These are phyloP conservation scores for Hirtodrosophila duncani DNA, from an alignment of 2,888 invertebrate species.

Conservation along the genomic window DNA sequence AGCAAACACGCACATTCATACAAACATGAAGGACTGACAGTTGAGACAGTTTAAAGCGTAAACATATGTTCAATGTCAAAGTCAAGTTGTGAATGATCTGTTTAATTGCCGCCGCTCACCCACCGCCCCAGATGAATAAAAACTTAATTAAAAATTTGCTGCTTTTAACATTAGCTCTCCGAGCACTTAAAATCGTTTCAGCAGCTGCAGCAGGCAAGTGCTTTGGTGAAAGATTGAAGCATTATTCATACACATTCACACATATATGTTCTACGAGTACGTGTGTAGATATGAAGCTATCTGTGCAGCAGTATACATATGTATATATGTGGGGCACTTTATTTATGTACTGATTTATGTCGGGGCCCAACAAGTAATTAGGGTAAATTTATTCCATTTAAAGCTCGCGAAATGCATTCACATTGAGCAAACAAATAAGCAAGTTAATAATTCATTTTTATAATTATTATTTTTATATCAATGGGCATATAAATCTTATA, in stretches of 20 bases:
- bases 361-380: constrained; percentile 60
- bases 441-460: constrained; percentile 33
- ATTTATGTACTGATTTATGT: constrained; percentile 57
- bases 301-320: not conserved
- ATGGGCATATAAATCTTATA: constrained; percentile 27
- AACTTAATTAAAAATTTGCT: constrained; percentile 42
- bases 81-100: constrained; percentile 20
- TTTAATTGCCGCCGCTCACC: too few species aligned
- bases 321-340: constrained; percentile 24
- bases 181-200: constrained; percentile 51
- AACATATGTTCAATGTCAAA: constrained; percentile 45
- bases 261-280: not conserved
- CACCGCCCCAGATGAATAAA: constrained; percentile 29
- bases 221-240: constrained; percentile 41
- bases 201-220: constrained; percentile 28
- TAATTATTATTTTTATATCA: constrained; percentile 34
- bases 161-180: not conserved
- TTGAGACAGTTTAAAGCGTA: constrained; percentile 21
- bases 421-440: constrained; percentile 29
- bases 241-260: constrained; percentile 38
- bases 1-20: constrained; percentile 1
- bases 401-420: constrained; percentile 50
- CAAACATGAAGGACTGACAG: constrained; percentile 21
- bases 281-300: constrained; percentile 8
- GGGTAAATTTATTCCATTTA: constrained; percentile 56